Conservation (phyloP, 2,797 vertebrate genomes). For the Schizopygopsis malacanthus region DNA sequence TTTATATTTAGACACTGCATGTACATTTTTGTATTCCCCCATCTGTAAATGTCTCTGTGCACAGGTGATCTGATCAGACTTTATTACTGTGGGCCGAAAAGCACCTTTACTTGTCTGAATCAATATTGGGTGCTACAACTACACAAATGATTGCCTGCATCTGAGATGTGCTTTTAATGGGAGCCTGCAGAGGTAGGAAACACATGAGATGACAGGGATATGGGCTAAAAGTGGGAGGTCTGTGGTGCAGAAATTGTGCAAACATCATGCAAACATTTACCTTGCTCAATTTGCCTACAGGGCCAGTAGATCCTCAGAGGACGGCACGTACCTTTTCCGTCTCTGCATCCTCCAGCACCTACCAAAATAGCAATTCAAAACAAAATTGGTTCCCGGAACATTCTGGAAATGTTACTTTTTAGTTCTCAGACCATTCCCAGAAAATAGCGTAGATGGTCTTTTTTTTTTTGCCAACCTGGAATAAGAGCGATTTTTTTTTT, state of each 20-base stretch:
- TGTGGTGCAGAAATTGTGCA: constrained; percentile 3
- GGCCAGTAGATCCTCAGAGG: neutral
- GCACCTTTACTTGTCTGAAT: neutral
- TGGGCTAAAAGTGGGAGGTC: neutral
- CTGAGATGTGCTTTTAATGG: neutral
- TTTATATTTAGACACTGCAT: neutral
- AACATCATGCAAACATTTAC: constrained; percentile 17
- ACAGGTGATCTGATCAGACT: neutral
- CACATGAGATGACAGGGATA: neutral
- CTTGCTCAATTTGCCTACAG: neutral
- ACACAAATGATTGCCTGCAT: neutral
- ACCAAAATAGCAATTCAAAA: neutral
- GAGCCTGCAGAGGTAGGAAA: neutral
- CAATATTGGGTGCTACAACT: neutral
- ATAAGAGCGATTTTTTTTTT: neutral
- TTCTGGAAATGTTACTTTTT: neutral
- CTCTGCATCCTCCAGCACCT: neutral
- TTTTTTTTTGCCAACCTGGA: neutral
- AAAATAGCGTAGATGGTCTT: neutral
- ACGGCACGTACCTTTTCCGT: neutral
- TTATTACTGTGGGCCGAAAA: neutral
- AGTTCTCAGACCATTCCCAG: neutral
- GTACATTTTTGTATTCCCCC: neutral
- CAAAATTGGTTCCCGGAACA: neutral
- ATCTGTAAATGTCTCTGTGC: neutral